A percentile compares a stretch with the other conserved stretches of the same genome.
phyloP scores from a whole-genome alignment of 2,113 vertebrate genomes.

The Gila orcuttii region DNA sequence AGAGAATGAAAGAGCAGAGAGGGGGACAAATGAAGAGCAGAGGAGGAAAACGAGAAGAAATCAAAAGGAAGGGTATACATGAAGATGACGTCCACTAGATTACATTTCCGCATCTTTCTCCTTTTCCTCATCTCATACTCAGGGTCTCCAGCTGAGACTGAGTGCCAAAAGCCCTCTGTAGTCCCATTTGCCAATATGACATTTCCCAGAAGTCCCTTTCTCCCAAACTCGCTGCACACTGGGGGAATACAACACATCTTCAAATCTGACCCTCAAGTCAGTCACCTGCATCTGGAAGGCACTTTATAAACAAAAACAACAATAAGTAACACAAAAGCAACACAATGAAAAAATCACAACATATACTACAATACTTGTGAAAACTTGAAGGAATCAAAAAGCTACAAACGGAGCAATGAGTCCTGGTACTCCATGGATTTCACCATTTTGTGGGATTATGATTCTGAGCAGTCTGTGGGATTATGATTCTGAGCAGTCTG shows the following conservation, averaged over 20 bases:
- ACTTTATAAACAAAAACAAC: constrained; percentile 75
- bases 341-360: constrained; percentile 44
- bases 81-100: constrained; percentile 32
- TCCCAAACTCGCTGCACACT: constrained; percentile 30
- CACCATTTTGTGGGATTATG: constrained; percentile 12
- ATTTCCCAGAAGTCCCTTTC: constrained; percentile 40
- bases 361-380: constrained; percentile 1
- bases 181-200: constrained; percentile 49
- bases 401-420: neutral
- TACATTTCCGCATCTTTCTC: constrained; percentile 20
- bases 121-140: constrained; percentile 26
- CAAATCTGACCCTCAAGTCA: constrained; percentile 54
- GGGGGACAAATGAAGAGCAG: constrained; percentile 4
- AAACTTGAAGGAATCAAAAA: constrained; percentile 39
- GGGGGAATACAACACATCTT: neutral
- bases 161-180: constrained; percentile 65
- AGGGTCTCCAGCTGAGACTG: constrained; percentile 55
- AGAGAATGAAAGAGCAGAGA: constrained; percentile 82
- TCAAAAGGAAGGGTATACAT: constrained; percentile 41
- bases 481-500: neutral
- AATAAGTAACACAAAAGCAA: constrained; percentile 53
- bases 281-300: constrained; percentile 78
- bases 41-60: constrained; percentile 16
- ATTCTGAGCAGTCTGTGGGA: neutral
- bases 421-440: neutral